These are phyloP conservation scores for Drosophila bunnanda DNA, from an alignment of 2,888 invertebrate species.

Conservation along the genomic window DNA sequence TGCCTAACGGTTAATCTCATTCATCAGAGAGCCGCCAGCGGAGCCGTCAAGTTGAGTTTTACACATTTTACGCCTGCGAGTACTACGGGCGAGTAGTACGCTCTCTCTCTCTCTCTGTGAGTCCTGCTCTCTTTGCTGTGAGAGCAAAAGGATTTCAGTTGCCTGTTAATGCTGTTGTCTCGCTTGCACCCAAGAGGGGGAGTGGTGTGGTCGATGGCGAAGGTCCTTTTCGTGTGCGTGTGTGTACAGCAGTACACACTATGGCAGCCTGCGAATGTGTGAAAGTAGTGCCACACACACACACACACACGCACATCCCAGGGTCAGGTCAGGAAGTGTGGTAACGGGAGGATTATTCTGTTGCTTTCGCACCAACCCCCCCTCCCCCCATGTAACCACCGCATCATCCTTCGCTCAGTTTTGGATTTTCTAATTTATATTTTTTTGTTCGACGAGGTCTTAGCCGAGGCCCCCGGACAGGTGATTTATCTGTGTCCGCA, in stretches of 20 bases:
- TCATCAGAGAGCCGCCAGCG: conserved; percentile 72
- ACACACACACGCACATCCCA: conserved; percentile 29
- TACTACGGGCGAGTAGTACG: conserved; percentile 65
- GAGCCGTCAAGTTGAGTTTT: conserved; percentile 61
- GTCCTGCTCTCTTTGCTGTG: background rate
- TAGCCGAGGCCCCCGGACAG: conserved; percentile 35
- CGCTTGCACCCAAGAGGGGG: conserved; percentile 37
- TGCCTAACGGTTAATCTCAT: conserved; percentile 79
- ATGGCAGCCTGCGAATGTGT: conserved; percentile 49
- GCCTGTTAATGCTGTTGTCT: conserved; percentile 66
- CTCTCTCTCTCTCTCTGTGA: conserved; percentile 7
- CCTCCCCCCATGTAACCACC: background rate
- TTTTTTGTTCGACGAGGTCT: conserved; percentile 40
- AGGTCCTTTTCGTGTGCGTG: conserved; percentile 67
- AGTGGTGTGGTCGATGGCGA: conserved; percentile 74
- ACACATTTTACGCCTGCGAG: conserved; percentile 78
- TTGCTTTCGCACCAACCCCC: conserved; percentile 33
- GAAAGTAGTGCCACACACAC: conserved; percentile 71
- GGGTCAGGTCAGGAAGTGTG: conserved; percentile 75
- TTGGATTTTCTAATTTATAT: conserved; percentile 44
- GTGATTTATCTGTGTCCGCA: conserved; percentile 50
- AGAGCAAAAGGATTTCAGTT: conserved; percentile 14
- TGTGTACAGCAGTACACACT: conserved; percentile 36
- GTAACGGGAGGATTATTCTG: conserved; percentile 56
- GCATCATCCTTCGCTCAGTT: conserved; percentile 19